A percentile compares a stretch with the other conserved stretches of the same genome.
Conservation (phyloP, 2,797 vertebrate species). For the Lagorchestes hirsutus region DNA sequence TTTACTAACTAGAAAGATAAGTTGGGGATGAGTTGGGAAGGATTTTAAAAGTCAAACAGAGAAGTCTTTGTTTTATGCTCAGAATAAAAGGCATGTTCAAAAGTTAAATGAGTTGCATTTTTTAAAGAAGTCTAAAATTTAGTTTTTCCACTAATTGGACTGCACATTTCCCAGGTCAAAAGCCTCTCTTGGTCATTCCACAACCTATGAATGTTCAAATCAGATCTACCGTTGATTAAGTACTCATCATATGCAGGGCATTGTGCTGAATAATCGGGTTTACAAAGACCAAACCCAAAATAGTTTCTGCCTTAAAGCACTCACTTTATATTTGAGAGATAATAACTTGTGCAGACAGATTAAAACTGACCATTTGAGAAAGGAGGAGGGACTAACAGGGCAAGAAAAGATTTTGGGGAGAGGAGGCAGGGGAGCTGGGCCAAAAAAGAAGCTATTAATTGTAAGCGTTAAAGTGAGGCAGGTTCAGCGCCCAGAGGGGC, state of each 20-base stretch:
- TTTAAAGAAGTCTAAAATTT: neutral
- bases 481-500: neutral
- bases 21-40: neutral
- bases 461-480: neutral
- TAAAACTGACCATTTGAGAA: neutral
- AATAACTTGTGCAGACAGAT: neutral
- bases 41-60: neutral
- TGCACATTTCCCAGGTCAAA: neutral
- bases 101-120: neutral
- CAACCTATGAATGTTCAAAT: neutral
- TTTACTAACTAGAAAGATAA: neutral
- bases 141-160: neutral
- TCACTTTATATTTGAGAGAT: neutral
- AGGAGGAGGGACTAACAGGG: neutral
- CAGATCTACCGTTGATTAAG: neutral
- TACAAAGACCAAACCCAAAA: neutral
- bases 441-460: neutral
- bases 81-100: neutral
- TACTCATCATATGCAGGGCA: neutral
- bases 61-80: neutral
- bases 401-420: neutral
- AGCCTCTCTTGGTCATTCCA: neutral
- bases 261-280: neutral
- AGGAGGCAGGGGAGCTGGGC: neutral
- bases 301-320: neutral